Percentiles rank a stretch among this genome's conserved stretches.
Conservation (phyloP, 2,113 vertebrate species). For the Hystrix cristata region DNA sequence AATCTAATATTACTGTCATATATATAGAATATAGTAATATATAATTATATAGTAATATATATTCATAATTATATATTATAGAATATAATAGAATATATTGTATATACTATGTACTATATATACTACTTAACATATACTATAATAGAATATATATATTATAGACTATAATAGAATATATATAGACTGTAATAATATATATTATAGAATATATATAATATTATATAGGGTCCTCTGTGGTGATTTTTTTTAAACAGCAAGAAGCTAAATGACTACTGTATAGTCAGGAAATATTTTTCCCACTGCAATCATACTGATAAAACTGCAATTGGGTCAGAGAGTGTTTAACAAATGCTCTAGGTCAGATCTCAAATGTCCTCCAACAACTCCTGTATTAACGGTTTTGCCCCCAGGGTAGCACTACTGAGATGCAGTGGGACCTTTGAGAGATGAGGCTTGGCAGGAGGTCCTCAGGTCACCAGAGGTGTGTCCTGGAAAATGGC, state of each 20-base stretch:
- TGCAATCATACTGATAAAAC: not conserved
- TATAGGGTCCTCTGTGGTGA: not conserved
- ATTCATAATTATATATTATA: not conserved
- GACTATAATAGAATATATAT: not conserved
- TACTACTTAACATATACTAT: not conserved
- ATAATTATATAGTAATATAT: not conserved
- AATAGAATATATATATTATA: not conserved
- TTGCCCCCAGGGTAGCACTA: not conserved
- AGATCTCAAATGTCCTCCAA: not conserved
- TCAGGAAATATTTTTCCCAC: not conserved
- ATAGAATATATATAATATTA: not conserved
- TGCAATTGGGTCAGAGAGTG: not conserved
- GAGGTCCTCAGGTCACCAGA: too few relatives aligned
- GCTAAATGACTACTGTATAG: not conserved
- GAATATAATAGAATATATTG: not conserved
- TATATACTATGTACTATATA: not conserved
- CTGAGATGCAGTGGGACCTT: not conserved
- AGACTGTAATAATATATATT: not conserved
- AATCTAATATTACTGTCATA: too few relatives aligned
- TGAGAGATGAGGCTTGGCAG: not conserved
- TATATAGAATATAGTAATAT: too few relatives aligned
- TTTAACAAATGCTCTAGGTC: not conserved
- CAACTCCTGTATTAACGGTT: not conserved
- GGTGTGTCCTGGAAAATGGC: too few relatives aligned
- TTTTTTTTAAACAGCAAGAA: not conserved